phyloP scores from a whole-genome alignment of 1,140 invertebrate genomes.

The Meteorus sp. region DNA sequence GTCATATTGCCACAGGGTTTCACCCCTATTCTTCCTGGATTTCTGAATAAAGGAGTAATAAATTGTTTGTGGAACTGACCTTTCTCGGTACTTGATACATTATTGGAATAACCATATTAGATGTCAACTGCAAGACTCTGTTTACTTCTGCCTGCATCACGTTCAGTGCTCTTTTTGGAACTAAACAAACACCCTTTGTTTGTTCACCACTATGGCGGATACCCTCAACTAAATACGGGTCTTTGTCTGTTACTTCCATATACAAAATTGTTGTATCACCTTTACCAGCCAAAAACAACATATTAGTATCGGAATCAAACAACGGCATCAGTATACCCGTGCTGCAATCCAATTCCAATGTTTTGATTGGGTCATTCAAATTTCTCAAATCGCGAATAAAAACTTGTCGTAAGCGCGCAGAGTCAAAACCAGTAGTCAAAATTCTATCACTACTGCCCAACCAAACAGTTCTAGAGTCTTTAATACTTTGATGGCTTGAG shows the following conservation, averaged over 20 bases:
- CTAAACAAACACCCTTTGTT: slow-evolving; percentile 87
- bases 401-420: slow-evolving; percentile 79
- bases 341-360: slow-evolving; percentile 82
- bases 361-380: slow-evolving; percentile 75
- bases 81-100: slow-evolving; percentile 94
- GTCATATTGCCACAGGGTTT: no score
- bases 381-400: slow-evolving; percentile 86
- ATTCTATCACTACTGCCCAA: slow-evolving; percentile 80
- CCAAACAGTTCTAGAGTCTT: slow-evolving; percentile 89
- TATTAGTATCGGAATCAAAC: slow-evolving; percentile 88
- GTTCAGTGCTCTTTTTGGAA: slow-evolving; percentile 88
- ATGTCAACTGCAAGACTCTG: slow-evolving; percentile 81
- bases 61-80: no score
- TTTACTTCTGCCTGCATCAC: slow-evolving; percentile 96
- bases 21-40: no score
- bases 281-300: slow-evolving; percentile 93
- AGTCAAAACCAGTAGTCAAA: slow-evolving; percentile 79
- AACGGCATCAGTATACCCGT: slow-evolving; percentile 88
- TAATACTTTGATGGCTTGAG: slow-evolving; percentile 83
- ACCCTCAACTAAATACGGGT: slow-evolving; percentile 83
- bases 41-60: no score
- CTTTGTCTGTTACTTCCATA: slow-evolving; percentile 82
- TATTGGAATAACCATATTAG: slow-evolving; percentile 83
- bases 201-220: slow-evolving; percentile 82
- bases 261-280: slow-evolving; percentile 86